Evolutionary conservation across 2,113 vertebrate species (phyloP), one percentile per base, ranked within the genome.

Genomic region (Rhinolophus sinicus): DNA sequence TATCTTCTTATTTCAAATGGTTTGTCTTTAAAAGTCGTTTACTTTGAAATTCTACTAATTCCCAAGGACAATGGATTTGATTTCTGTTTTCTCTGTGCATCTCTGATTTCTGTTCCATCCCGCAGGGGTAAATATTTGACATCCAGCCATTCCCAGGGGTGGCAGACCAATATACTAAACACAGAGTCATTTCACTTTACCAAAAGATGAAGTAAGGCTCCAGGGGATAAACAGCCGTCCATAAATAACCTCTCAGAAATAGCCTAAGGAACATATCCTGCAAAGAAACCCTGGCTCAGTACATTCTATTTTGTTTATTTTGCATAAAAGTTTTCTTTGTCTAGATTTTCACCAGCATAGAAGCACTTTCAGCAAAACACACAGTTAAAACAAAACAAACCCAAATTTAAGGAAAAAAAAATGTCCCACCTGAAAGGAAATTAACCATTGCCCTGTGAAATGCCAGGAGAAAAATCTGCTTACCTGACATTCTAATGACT

Each of bases 201-300:
- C n/a, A 1, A 90, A 90, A 92, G 90, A 96, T 97, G 97, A 97
- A 97, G 96, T 97, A 78, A 93, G 5, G 8, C 83, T 96, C 96
- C 92, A 85, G 97, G 86, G 97, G 30, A 93, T 96, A 97, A 97
- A 97, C 97, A 98, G 87, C 44, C 77, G 0, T 83, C 95, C 94
- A 96, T 95, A 98, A 98, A 98, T 97, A 97, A 97, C 97, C 76
- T 87, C 91, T 95, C 88, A 95, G 94, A 98, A 96, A 90, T 78
- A 97, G 95, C 93, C 84, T 47, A 65, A 97, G 95, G 95, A 97
- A 95, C 93, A 91, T 69, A 83, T 89, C 93, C 89, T 50, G 65
- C 93, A 80, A 92, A 96, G 94, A 96, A 85, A 90, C 69, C 88
- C 35, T 97, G 93, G 94, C 96, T 93, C 93, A 16, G 86, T 65